phyloP scores from a whole-genome alignment of 37 sponge, comb jelly and placozoan species.

The Cliona cf. orientalis region DNA sequence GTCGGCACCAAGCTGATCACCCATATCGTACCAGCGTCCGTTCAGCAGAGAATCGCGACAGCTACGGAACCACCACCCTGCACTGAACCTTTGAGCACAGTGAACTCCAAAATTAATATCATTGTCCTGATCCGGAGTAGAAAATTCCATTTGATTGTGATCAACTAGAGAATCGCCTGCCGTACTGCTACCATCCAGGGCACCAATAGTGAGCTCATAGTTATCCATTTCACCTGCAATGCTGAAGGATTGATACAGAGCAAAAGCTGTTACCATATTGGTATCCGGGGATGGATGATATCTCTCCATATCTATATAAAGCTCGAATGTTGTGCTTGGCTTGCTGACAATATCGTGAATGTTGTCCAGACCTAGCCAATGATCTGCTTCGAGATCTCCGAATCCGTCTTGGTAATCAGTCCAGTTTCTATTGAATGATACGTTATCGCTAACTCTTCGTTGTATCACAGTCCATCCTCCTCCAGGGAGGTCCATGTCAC shows the following conservation, averaged over 20 bases:
- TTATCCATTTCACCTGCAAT: background rate
- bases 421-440: conserved; percentile 25
- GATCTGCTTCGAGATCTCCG: conserved; percentile 31
- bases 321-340: too few relatives aligned
- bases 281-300: too few relatives aligned
- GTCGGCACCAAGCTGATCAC: too few relatives aligned
- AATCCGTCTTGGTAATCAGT: conserved; percentile 37
- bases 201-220: conserved; percentile 15
- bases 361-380: conserved; percentile 38
- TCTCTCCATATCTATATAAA: too few relatives aligned
- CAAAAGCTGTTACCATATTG: conserved; percentile 1
- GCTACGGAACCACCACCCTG: background rate
- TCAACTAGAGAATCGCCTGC: background rate
- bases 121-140: conserved; percentile 16
- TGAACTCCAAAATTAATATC: background rate
- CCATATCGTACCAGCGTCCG: too few relatives aligned
- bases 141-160: conserved; percentile 21
- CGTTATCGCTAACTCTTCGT: conserved; percentile 6
- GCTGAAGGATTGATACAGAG: background rate
- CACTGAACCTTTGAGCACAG: background rate
- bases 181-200: background rate
- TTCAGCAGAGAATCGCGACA: background rate
- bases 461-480: conserved; percentile 48
- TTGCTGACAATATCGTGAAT: too few relatives aligned
- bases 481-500: conserved; percentile 41